Evolutionary conservation across 2,888 invertebrate species (phyloP), one percentile per base, ranked within the genome.

Genomic region (Parnassius mnemosyne): DNA sequence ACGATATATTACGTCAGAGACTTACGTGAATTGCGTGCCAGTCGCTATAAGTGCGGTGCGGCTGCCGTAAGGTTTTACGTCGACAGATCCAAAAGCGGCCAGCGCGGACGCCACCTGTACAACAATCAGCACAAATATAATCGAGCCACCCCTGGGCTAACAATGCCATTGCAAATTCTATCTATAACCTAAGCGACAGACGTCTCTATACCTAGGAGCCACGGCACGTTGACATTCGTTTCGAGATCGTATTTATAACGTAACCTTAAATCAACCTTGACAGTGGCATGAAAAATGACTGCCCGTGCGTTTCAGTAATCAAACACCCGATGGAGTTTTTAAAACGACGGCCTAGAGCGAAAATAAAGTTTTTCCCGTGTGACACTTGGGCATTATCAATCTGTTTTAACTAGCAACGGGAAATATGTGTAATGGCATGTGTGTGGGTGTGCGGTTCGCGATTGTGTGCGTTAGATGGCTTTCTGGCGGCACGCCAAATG

Each of bases 11-110:
- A 53, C 55, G 16, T 49, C 49, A 50, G 25, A 65, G 68, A 82
- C 87, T 92, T 85, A 95, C 95, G 93, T 93, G 66, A 80, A 76
- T 66, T 92, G 92, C 74, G 93, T 93, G 66, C 89, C 84, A 25
- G 94, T 92, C 1, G 95, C 95, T 46, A 95, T 87, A 16, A 95
- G 80, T 5, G 94, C 94, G 5, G 89, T 82, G 53, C 83, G 84
- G 41, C 76, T 77, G 11, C 93, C 91, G 64, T 90, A 83, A 49
- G 92, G 91, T 74, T 93, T 93, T 11, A 95, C 85, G 80, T 95
- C 95, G 42, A 95, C 89, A 49, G 91, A 89, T 0, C 95, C 95
- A 79, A 89, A 94, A 12, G 81, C 77, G 11, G 94, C 92, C 59
- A 95, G 88, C 63, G 92, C 79, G 51, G 46, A 10, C 63, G 63